Conservation (phyloP, 2,888 invertebrate species). For the Mongoloraphidia duomilia region DNA sequence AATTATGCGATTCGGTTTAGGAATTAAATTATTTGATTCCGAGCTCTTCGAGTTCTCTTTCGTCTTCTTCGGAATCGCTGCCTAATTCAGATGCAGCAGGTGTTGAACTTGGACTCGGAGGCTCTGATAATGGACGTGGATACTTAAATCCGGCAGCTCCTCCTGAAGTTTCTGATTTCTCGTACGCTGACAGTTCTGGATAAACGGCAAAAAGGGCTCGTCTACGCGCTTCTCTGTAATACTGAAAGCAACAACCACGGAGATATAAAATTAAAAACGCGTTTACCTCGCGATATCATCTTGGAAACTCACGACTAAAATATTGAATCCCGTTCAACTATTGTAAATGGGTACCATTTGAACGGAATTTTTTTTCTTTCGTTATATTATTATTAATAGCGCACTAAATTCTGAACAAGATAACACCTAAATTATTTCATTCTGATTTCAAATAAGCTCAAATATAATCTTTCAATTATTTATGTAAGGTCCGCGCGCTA, state of each 20-base stretch:
- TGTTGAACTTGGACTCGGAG: constrained; percentile 78
- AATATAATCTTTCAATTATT: too few species aligned
- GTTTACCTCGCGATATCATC: too few species aligned
- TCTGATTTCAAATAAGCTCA: too few species aligned
- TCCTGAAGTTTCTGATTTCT: constrained; percentile 44
- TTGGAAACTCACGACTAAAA: too few species aligned
- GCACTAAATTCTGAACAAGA: too few species aligned
- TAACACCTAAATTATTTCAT: too few species aligned
- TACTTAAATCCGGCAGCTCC: constrained; percentile 51
- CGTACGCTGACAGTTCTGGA: constrained; percentile 50
- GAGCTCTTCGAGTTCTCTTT: constrained; percentile 40
- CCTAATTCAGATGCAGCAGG: constrained; percentile 80
- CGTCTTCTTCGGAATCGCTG: constrained; percentile 67
- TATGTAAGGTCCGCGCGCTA: too few species aligned
- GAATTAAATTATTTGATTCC: constrained; percentile 4
- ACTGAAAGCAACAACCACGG: constrained; percentile 37
- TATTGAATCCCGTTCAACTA: too few species aligned
- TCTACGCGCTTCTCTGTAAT: constrained; percentile 87
- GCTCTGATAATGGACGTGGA: constrained; percentile 80
- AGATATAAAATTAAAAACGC: constrained; percentile 9
- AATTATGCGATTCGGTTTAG: neutral
- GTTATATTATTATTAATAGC: too few species aligned
- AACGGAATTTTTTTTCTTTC: too few species aligned
- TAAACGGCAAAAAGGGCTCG: constrained; percentile 76
- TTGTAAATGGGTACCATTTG: too few species aligned